Evolutionary conservation across 1,140 invertebrate genomes (phyloP), one percentile per base, ranked within the genome.

Genomic region (Laodelphax striatellus): DNA sequence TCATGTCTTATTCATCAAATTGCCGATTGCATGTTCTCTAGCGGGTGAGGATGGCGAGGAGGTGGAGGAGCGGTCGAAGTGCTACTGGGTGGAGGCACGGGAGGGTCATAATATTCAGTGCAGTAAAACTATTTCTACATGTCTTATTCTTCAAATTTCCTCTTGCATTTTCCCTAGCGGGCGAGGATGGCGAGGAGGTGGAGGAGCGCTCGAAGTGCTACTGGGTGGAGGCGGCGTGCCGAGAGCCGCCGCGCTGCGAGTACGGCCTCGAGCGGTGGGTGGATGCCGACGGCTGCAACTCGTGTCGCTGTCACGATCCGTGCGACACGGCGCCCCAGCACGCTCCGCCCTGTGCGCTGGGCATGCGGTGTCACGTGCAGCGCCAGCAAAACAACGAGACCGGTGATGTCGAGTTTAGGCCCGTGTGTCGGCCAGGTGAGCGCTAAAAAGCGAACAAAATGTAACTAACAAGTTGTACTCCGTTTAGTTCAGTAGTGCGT

Each of bases 301-400:
- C 79, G n/a, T 94, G 91, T 69, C 73, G 80, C 10, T 94, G 92
- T 69, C 74, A 77, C 54, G 77, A 93, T 71, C 91, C 90, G 0
- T 94, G 91, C 68, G 73, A 75, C 14, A 71, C 73, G 14, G 38
- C 57, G 31, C 76, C 81, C 56, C 54, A 69, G 3, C 44, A 58
- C 1, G 24, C 34, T 2, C 9, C 34, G 4, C 34, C 34, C 34
- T 92, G 90, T 67, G 76, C 80, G 0, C 74, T 78, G 21, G 79
- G 75, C n/a, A 79, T 81, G 17, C 77, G 78, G 58, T 93, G 90
- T 68, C 78, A 81, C 3, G 80, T 88, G 14, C 77, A 84, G 62
- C 75, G 68, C 60, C 79, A 75, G 66, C 71, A 44, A 66, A 80
- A 71, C 64, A 76, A 17, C 11, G 54, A 43, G 44, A 68, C 58